These are phyloP conservation scores for Actinernus sp. DNA, from an alignment of 92 coral and sea anemone genomes.

Conservation along the genomic window DNA sequence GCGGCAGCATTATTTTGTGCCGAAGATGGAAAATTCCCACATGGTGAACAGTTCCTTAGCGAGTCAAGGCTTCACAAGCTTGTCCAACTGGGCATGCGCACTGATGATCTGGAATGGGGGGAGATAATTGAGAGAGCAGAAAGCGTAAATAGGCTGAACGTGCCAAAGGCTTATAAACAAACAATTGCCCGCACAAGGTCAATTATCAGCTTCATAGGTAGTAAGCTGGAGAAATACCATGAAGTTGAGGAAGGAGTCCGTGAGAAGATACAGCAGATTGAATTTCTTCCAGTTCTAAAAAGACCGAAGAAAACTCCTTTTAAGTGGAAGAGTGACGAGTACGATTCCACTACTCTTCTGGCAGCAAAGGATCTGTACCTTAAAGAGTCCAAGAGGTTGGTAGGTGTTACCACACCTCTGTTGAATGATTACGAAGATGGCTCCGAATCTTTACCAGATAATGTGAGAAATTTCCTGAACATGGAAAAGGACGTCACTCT, in stretches of 20 bases:
- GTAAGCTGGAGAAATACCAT: conserved; percentile 49
- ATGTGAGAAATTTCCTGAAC: conserved; percentile 10
- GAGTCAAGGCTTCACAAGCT: conserved; percentile 33
- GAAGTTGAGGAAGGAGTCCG: too few species aligned
- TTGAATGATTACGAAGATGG: conserved; percentile 1
- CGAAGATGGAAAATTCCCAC: conserved; percentile 79
- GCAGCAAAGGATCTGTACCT: neutral
- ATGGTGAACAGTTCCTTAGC: conserved; percentile 30
- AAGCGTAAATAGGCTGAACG: conserved; percentile 35
- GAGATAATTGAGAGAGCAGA: conserved; percentile 75
- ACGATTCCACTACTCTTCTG: neutral
- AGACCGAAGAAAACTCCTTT: neutral
- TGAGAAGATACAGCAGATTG: too few species aligned
- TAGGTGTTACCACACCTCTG: neutral
- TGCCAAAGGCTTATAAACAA: neutral
- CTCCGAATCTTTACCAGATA: conserved; percentile 10
- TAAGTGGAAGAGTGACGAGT: neutral
- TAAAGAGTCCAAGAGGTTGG: neutral
- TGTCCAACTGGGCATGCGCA: conserved; percentile 74
- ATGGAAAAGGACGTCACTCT: conserved; percentile 5
- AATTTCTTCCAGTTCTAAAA: neutral
- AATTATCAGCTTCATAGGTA: conserved; percentile 28
- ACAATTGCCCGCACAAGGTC: conserved; percentile 25
- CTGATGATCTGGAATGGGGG: conserved; percentile 74
- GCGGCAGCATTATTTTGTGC: conserved; percentile 50